Conservation (phyloP, 2,888 invertebrate species). For the Unio delphinus region DNA sequence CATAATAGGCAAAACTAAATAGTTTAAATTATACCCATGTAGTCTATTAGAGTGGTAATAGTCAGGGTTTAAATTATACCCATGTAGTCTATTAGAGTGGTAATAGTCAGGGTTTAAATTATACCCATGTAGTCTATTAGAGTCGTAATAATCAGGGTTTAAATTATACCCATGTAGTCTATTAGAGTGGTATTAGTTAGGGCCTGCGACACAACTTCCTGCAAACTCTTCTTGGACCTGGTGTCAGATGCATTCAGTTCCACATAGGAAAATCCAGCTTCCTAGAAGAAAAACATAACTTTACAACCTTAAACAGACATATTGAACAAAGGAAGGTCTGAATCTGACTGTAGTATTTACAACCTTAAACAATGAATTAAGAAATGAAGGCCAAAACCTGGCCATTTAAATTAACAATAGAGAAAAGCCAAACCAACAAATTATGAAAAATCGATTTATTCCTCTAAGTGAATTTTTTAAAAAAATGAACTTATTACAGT, state of each 20-base stretch:
- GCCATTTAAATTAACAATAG: no score
- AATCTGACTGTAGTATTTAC: background rate
- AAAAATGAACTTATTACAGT: no score
- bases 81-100: conserved; percentile 49
- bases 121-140: conserved; percentile 23
- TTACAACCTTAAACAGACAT: background rate
- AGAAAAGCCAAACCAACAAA: no score
- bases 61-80: conserved; percentile 75
- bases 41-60: conserved; percentile 73
- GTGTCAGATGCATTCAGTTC: conserved; percentile 99
- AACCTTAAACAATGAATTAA: no score
- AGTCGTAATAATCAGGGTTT: conserved; percentile 78
- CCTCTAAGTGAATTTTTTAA: no score
- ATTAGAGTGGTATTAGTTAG: conserved; percentile 77
- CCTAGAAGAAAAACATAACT: conserved; percentile 68
- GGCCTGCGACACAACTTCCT: conserved; percentile 86
- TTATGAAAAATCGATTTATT: no score
- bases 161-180: no score
- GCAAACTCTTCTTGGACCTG: conserved; percentile 88
- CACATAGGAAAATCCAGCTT: conserved; percentile 89
- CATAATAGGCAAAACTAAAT: no score
- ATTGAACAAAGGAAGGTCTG: background rate
- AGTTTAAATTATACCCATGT: conserved; percentile 43
- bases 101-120: conserved; percentile 78
- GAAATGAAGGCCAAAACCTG: no score